phyloP scores from a whole-genome alignment of 2,113 vertebrate species.

The Diphyllodes magnificus region DNA sequence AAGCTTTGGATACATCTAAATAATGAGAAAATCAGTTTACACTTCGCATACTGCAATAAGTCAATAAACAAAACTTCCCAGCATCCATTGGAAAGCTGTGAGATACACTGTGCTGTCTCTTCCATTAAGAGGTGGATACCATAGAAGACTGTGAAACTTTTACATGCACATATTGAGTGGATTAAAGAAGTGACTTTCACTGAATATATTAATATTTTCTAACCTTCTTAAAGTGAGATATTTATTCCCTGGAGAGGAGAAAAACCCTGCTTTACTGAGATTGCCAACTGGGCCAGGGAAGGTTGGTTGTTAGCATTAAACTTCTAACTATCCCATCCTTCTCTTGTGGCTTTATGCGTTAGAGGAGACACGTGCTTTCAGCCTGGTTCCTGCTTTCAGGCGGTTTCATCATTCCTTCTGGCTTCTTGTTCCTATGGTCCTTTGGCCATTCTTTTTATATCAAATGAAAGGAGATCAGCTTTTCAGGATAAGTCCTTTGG shows the following conservation, averaged over 20 bases:
- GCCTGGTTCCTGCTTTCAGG: background rate
- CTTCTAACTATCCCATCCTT: background rate
- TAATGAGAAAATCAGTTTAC: constrained; percentile 24
- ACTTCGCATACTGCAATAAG: background rate
- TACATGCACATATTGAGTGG: background rate
- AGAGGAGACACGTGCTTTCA: background rate
- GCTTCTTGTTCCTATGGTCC: background rate
- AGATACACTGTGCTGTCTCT: background rate
- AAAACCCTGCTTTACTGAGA: background rate
- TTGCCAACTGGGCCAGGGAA: background rate
- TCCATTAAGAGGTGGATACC: background rate
- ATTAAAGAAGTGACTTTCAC: background rate
- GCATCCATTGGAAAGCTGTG: background rate
- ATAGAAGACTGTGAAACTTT: background rate
- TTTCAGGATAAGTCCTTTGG: background rate
- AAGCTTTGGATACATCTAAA: constrained; percentile 32
- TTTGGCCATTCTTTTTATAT: background rate
- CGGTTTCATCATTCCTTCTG: background rate
- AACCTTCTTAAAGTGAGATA: background rate
- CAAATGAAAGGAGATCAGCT: background rate
- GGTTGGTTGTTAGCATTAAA: background rate
- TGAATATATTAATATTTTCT: background rate
- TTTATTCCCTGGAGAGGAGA: background rate
- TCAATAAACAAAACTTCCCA: constrained; percentile 23
- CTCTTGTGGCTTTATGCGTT: background rate